A percentile compares a stretch with the other conserved stretches of the same genome.
Evolutionary conservation across 1,140 invertebrate species (phyloP).

Genomic region (Drosophila setifemur): DNA sequence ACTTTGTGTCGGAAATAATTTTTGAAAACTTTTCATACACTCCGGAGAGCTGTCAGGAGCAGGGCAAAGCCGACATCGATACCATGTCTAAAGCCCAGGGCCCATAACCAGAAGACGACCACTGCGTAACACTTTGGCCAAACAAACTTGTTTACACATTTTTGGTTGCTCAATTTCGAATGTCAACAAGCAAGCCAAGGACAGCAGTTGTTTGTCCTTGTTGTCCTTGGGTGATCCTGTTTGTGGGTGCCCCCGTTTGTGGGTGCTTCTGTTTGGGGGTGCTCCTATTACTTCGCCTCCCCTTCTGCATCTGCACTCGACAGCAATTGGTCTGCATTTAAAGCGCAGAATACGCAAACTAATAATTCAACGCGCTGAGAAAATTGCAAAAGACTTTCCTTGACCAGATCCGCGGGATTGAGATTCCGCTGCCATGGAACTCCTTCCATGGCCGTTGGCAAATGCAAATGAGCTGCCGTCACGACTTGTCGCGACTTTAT

Average conservation of each 20-base stretch:
- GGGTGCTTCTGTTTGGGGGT: too few relatives aligned
- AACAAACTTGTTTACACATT: slow-evolving; percentile 80
- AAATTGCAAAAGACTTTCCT: slow-evolving; percentile 4
- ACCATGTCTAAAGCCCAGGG: slow-evolving; percentile 4
- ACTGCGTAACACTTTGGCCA: slow-evolving; percentile 62
- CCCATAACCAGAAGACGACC: slow-evolving; percentile 5
- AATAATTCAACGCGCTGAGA: slow-evolving; percentile 34
- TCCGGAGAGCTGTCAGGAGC: slow-evolving; percentile 54
- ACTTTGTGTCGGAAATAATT: slow-evolving; percentile 39
- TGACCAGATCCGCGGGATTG: slow-evolving; percentile 33
- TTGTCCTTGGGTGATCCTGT: slow-evolving; percentile 52
- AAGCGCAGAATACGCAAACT: slow-evolving; percentile 10
- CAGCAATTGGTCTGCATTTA: slow-evolving; percentile 35
- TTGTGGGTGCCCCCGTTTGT: slow-evolving; percentile 16
- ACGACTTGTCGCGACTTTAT: slow-evolving; percentile 45
- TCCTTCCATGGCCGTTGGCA: neutral
- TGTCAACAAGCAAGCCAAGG: slow-evolving; percentile 69
- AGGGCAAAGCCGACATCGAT: slow-evolving; percentile 41
- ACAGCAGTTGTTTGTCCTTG: slow-evolving; percentile 55
- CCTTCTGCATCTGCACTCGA: slow-evolving; percentile 24
- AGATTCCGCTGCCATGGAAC: slow-evolving; percentile 4
- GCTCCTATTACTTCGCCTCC: neutral
- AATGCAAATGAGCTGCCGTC: slow-evolving; percentile 64
- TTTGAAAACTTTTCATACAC: slow-evolving; percentile 43
- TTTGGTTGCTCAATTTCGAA: slow-evolving; percentile 78